Base-by-base conservation (phyloP, 2,113 vertebrate species). In the Apteryx owenii region DNA sequence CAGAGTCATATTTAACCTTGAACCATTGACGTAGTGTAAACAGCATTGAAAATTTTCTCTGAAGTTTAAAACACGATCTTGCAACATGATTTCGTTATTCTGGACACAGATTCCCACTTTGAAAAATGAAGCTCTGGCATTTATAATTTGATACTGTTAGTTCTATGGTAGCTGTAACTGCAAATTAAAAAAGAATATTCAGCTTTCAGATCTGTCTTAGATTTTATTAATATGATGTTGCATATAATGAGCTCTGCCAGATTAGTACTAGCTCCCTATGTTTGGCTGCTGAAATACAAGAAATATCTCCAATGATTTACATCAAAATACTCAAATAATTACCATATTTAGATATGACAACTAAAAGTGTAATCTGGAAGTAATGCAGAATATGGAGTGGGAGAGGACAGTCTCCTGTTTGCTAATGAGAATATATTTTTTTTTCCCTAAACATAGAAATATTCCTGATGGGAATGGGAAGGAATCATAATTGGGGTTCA, bases 191-290 rank as follows among this genome's bases (percentile, higher is more conserved):
- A 92, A 50, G 69, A 38, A 77, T 87, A 60, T 86, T 88, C 44
- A 12, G 65, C 85, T 88, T 90, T 95, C 60, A 76, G n/a, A 31
- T 77, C 62, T 76, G 22, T 16, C 50, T 85, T 61, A 56, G 69
- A n/a, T 60, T 81, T 62, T 88, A 69, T 92, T 91, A 95, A 90
- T 90, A 66, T 40, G 65, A 19, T 29, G 51, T 79, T 62, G 48
- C 69, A 91, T 93, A 92, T 94, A 95, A 96, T 82, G 76, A 94
- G 26, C 23, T 51, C 88, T 97, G 73, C 91, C 72, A 96, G 56
- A 92, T 81, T 38, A 81, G 87, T 86, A 19, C 60, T 70, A 64
- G 48, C 28, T 96, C 81, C 44, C 54, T 82, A 10, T 38, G 42
- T 75, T 93, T 94, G 69, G 48, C 70, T 18, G 18, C 75, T 90